Evolutionary conservation across 2,888 invertebrate species (phyloP), one percentile per base, ranked within the genome.

Genomic region (Dendrolimus houi): DNA sequence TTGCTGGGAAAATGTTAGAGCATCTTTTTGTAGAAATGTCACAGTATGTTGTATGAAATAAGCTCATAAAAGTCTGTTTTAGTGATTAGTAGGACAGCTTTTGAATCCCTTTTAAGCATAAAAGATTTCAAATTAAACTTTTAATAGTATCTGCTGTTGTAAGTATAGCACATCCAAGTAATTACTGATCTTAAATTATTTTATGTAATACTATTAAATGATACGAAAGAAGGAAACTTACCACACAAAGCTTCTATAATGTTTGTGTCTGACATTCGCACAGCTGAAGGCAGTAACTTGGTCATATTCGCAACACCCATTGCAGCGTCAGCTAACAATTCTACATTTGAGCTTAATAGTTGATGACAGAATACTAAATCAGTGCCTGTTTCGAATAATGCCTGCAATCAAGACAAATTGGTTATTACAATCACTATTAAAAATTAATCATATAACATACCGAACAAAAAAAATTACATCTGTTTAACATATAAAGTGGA

Each of bases 241-340:
- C 88, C 81, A 60, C 85, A 83, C 1, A 90, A 67, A 0, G 85
- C 83, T 61, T 90, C 89, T 54, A 88, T 85, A 56, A 90, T 81
- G 55, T 86, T 88, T 0, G 89, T 87, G 56, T 89, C 88, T 0
- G 81, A 83, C 89, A 90, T 90, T 52, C 87, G 76, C 2, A 86
- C 81, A 8, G 88, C 89, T 0, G 89, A 77, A 0, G 85, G 81
- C 41, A 87, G 60, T 1, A 88, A 67, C 42, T 84, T 80, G 52
- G 88, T 88, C 89, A 90, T 90, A 64, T 89, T 89, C 59, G 87
- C 85, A 0, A 89, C 87, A 0, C 88, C 89, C 82, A 88, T 81
- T 0, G 89, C 89, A 0, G 89, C 87, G 47, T 90, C 89, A 1
- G 87, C 85, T 0, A 89, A 60, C 41, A 87, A 62, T 0, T 85